These are phyloP conservation scores for Lasioglossum pauxillum DNA, from an alignment of 2,888 invertebrate species.

Conservation along the genomic window DNA sequence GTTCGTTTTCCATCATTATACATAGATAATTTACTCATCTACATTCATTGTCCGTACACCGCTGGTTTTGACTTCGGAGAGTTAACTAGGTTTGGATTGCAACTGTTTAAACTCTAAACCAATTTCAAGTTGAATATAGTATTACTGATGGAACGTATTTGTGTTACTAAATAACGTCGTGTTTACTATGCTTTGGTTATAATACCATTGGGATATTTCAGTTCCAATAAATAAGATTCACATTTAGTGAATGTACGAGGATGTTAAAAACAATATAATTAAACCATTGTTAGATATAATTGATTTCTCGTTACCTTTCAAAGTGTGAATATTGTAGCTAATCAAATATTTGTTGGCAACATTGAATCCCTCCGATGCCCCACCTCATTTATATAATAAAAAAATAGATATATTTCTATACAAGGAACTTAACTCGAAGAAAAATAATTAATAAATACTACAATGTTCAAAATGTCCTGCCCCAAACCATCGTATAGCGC, in stretches of 20 bases:
- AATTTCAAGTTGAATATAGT: neutral
- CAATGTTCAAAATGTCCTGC: too few species aligned
- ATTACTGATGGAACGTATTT: neutral
- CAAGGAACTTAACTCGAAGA: neutral
- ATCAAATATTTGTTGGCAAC: neutral
- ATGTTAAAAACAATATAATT: neutral
- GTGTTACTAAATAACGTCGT: neutral
- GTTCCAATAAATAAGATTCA: neutral
- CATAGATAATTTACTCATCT: neutral
- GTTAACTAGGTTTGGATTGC: too few species aligned
- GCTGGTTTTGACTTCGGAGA: neutral
- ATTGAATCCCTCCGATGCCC: neutral
- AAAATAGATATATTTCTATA: neutral
- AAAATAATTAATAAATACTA: too few species aligned
- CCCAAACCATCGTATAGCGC: neutral
- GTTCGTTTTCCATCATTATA: neutral
- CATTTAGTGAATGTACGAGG: neutral
- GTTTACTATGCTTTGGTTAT: neutral
- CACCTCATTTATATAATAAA: neutral
- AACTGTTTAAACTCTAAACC: slow-evolving; percentile 2
- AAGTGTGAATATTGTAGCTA: neutral
- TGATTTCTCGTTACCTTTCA: neutral
- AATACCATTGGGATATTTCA: neutral
- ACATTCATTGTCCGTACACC: slow-evolving; percentile 1
- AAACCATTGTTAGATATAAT: neutral